phyloP scores from a whole-genome alignment of 2,888 invertebrate genomes.

The Camponotus fellah region DNA sequence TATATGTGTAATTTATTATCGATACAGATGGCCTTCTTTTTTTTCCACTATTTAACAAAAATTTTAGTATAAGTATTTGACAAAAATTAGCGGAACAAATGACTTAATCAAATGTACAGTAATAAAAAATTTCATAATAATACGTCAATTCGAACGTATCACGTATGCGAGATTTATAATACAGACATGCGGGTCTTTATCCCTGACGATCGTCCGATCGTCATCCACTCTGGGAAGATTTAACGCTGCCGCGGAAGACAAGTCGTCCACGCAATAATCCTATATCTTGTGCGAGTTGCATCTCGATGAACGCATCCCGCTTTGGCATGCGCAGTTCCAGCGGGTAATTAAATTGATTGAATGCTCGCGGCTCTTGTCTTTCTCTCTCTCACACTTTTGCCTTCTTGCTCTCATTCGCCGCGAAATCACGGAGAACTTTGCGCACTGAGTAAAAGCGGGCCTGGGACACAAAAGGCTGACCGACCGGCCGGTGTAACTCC shows the following conservation, averaged over 20 bases:
- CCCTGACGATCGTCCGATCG: conserved; percentile 50
- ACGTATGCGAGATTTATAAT: conserved; percentile 25
- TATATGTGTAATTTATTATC: background rate
- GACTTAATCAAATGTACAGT: background rate
- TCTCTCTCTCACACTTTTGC: conserved; percentile 32
- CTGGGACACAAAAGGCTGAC: conserved; percentile 72
- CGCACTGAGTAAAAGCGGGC: conserved; percentile 28
- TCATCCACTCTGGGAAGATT: conserved; percentile 64
- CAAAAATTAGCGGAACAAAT: conserved; percentile 8
- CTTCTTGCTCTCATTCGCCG: conserved; percentile 42
- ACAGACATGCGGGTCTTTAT: conserved; percentile 18
- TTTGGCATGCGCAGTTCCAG: conserved; percentile 43
- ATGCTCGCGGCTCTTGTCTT: conserved; percentile 51
- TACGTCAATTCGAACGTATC: conserved; percentile 1
- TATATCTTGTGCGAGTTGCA: conserved; percentile 32
- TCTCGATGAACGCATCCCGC: conserved; percentile 45
- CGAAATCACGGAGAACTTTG: conserved; percentile 48
- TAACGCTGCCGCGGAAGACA: conserved; percentile 64
- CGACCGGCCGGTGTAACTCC: conserved; percentile 63
- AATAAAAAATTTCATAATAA: background rate
- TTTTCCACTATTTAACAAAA: background rate
- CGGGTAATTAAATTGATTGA: conserved; percentile 77
- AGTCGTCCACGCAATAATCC: conserved; percentile 65
- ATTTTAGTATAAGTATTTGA: background rate
- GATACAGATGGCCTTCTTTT: background rate